phyloP scores from a whole-genome alignment of 2,113 vertebrate genomes.

The Helogale parvula region DNA sequence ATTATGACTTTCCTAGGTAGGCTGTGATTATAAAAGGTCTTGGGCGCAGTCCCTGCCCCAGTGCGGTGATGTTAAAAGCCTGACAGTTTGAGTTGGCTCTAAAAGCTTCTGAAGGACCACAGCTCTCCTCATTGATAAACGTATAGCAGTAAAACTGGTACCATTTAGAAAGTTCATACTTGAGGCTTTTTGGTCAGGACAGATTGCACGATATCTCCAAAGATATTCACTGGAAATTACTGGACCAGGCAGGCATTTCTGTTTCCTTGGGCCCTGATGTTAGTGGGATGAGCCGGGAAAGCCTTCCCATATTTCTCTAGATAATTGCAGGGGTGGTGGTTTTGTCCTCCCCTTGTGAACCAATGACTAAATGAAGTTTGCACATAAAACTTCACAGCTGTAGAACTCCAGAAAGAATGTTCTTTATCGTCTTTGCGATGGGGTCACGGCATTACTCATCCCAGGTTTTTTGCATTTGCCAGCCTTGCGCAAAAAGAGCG shows the following conservation, averaged over 20 bases:
- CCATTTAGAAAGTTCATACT: neutral
- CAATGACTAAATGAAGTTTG: neutral
- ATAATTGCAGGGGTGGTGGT: rapidly evolving
- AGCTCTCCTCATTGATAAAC: neutral
- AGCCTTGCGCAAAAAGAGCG: conserved; percentile 91
- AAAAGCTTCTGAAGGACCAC: neutral
- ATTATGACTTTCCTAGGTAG: neutral
- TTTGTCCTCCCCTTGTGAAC: neutral
- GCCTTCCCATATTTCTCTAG: neutral
- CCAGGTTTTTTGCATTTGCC: conserved; percentile 37
- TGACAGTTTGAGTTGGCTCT: neutral
- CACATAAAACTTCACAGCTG: neutral
- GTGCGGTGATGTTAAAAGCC: neutral
- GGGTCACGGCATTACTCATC: neutral
- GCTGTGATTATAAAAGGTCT: neutral
- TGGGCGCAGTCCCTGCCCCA: neutral
- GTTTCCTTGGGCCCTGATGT: neutral
- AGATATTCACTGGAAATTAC: neutral
- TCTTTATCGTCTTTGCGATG: neutral
- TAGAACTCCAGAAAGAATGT: neutral
- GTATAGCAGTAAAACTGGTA: neutral
- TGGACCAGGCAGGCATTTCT: neutral
- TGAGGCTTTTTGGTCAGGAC: neutral
- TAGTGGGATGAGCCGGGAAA: neutral
- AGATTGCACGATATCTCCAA: neutral